Evolutionary conservation across 2,888 invertebrate genomes (phyloP).

Genomic region (Odontocolon sp.): DNA sequence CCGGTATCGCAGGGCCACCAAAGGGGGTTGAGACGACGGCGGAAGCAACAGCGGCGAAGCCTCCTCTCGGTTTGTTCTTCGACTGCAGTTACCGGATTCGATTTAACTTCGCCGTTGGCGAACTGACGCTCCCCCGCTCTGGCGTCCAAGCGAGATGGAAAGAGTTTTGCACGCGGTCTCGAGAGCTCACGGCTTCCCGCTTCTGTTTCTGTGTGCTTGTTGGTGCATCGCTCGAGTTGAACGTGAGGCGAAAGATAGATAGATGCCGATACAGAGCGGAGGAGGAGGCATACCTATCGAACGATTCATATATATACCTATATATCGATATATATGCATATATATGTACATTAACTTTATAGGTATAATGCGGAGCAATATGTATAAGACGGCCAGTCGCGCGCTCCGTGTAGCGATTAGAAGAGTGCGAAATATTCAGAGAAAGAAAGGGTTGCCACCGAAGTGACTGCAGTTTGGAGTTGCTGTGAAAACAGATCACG

Average conservation of each 20-base stretch:
- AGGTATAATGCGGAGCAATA: conserved; percentile 31
- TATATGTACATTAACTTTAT: no score
- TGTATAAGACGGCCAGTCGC: conserved; percentile 44
- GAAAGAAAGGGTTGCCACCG: conserved; percentile 49
- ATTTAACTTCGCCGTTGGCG: conserved; percentile 75
- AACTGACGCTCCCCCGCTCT: conserved; percentile 41
- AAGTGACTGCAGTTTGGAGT: conserved; percentile 3
- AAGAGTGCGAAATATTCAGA: conserved; percentile 42
- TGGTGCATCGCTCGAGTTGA: conserved; percentile 28
- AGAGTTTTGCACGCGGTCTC: conserved; percentile 44
- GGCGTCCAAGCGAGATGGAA: conserved; percentile 45
- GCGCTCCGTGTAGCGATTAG: conserved; percentile 39
- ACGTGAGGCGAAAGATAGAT: conserved; percentile 50
- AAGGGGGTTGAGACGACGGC: conserved; percentile 16
- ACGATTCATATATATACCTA: neutral
- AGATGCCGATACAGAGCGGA: conserved; percentile 40
- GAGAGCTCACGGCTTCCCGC: neutral
- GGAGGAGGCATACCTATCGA: conserved; percentile 13
- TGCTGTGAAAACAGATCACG: conserved; percentile 56
- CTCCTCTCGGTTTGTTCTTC: conserved; percentile 72
- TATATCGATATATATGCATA: neutral
- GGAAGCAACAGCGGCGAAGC: conserved; percentile 46
- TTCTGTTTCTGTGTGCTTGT: conserved; percentile 28
- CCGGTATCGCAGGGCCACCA: conserved; percentile 35
- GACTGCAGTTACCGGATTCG: conserved; percentile 77